A percentile compares a stretch with the other conserved stretches of the same genome.
These are phyloP conservation scores for Patagioenas fasciata DNA, from an alignment of 2,113 vertebrate genomes.

Conservation along the genomic window DNA sequence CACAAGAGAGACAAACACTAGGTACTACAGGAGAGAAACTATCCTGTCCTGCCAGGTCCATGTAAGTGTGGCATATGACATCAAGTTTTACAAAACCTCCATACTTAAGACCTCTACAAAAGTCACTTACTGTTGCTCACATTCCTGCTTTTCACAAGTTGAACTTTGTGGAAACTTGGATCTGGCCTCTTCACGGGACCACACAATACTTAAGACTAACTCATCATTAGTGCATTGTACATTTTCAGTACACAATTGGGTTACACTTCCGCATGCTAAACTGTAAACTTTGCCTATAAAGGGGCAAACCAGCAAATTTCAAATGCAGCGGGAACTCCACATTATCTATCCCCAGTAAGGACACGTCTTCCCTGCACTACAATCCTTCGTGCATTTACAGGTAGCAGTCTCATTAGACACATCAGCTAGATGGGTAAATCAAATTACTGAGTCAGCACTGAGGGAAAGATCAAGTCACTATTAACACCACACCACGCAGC, in stretches of 20 bases:
- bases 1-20: neutral
- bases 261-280: neutral
- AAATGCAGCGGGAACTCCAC: neutral
- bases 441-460: neutral
- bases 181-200: fast-evolving
- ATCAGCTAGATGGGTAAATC: neutral
- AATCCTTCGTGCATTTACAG: neutral
- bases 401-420: neutral
- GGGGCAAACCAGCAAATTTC: neutral
- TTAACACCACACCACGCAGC: neutral
- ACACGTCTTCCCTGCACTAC: neutral
- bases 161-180: neutral
- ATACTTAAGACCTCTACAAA: neutral
- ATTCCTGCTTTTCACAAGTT: neutral
- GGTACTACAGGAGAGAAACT: neutral
- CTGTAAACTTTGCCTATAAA: neutral
- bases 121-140: neutral
- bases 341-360: neutral
- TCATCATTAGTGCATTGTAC: neutral
- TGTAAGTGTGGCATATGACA: neutral
- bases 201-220: neutral
- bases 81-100: neutral
- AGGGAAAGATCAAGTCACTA: neutral
- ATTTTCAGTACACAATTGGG: neutral
- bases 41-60: neutral